phyloP scores from a whole-genome alignment of 2,797 vertebrate species.

The Argentina silus region DNA sequence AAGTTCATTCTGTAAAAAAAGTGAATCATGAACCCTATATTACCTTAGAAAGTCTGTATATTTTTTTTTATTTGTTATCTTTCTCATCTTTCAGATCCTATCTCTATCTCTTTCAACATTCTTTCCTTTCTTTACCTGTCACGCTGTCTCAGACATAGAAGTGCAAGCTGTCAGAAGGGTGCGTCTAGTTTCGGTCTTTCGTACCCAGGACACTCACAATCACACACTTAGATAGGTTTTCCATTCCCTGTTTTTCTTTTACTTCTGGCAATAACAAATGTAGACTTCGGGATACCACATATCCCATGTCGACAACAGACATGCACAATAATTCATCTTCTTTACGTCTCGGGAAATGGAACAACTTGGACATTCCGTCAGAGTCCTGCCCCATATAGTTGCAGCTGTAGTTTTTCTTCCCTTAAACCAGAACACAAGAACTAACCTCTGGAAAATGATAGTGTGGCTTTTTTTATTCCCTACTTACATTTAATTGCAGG shows the following conservation, averaged over 20 bases:
- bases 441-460: conserved; percentile 8
- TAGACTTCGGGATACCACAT: conserved; percentile 41
- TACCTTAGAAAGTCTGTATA: conserved; percentile 10
- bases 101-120: conserved; percentile 65
- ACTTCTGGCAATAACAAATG: conserved; percentile 41
- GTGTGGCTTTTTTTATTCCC: background rate
- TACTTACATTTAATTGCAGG: conserved; percentile 29
- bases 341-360: conserved; percentile 41
- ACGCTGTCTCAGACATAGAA: conserved; percentile 42
- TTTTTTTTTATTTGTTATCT: conserved; percentile 37
- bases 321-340: conserved; percentile 46
- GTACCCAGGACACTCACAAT: conserved; percentile 49
- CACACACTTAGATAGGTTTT: conserved; percentile 36
- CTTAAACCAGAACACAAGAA: conserved; percentile 32
- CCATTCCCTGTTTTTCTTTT: conserved; percentile 26
- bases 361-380: conserved; percentile 55
- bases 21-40: conserved; percentile 21
- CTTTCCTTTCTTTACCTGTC: conserved; percentile 67
- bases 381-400: conserved; percentile 56
- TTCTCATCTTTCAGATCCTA: conserved; percentile 61
- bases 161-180: conserved; percentile 49
- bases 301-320: conserved; percentile 55
- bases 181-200: conserved; percentile 38
- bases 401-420: conserved; percentile 56
- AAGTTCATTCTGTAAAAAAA: conserved; percentile 17